These are phyloP conservation scores for Trichosurus vulpecula DNA, from an alignment of 2,797 vertebrate genomes.

Conservation along the genomic window DNA sequence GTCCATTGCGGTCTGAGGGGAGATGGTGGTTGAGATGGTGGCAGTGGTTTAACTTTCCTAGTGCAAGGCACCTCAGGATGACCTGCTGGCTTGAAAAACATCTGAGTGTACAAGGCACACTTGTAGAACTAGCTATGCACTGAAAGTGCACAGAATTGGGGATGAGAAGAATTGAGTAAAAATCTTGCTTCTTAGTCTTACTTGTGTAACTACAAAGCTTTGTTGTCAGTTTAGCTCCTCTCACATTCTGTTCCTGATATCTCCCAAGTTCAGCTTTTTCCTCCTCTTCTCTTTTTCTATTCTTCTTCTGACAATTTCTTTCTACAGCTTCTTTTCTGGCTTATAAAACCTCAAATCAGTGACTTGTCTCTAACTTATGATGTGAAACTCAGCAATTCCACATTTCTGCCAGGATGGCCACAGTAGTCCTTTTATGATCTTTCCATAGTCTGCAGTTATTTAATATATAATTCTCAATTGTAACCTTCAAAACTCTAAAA, in stretches of 20 bases:
- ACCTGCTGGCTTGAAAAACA: too few species aligned
- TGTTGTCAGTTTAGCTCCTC: background rate
- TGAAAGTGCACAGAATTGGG: background rate
- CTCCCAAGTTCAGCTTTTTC: background rate
- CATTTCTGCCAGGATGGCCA: background rate
- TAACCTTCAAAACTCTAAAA: background rate
- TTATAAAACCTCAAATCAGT: background rate
- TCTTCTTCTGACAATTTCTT: background rate
- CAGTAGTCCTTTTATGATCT: background rate
- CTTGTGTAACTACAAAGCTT: background rate
- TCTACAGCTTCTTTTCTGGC: background rate
- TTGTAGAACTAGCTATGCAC: background rate
- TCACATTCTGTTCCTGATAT: background rate
- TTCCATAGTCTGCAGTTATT: background rate
- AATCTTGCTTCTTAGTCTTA: background rate
- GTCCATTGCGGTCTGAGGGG: background rate
- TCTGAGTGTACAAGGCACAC: background rate
- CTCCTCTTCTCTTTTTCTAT: background rate
- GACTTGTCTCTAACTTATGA: background rate
- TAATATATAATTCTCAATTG: background rate
- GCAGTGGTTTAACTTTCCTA: background rate
- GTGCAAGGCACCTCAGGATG: too few species aligned
- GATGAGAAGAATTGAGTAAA: background rate
- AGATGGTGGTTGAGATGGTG: background rate
- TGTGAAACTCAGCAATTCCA: background rate